A percentile compares a stretch with the other conserved stretches of the same genome.
Evolutionary conservation across 2,113 vertebrate genomes (phyloP).

Genomic region (Riparia riparia): DNA sequence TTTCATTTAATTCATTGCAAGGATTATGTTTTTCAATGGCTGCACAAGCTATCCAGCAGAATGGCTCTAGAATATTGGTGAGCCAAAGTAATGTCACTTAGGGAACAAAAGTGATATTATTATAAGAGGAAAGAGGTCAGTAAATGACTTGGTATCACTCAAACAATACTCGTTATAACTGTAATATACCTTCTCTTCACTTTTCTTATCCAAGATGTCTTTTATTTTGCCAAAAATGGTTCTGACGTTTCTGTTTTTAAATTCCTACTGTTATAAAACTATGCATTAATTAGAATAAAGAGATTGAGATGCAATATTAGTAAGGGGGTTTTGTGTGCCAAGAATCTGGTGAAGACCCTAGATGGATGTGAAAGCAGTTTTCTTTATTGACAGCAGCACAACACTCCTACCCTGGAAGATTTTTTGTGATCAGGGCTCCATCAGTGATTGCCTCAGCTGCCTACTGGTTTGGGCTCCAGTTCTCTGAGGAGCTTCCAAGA

Average conservation of each 20-base stretch:
- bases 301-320: background rate
- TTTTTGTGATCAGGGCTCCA: background rate
- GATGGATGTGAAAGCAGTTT: background rate
- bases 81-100: slow-evolving; percentile 24
- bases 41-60: background rate
- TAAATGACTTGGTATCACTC: background rate
- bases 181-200: background rate
- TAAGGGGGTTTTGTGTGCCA: background rate
- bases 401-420: background rate
- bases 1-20: slow-evolving; percentile 75
- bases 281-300: background rate
- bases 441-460: background rate
- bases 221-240: background rate
- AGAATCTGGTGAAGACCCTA: background rate
- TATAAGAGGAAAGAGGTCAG: background rate
- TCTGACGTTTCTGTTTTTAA: background rate
- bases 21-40: slow-evolving; percentile 42
- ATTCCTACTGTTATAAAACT: background rate
- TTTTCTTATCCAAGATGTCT: background rate
- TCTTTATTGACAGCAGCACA: background rate
- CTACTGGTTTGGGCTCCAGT: background rate
- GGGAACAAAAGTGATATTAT: background rate
- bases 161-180: background rate
- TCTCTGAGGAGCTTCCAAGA: background rate
- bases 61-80: slow-evolving; percentile 10